These are phyloP conservation scores for Diplolepis rosae DNA, from an alignment of 2,888 invertebrate species.

Conservation along the genomic window DNA sequence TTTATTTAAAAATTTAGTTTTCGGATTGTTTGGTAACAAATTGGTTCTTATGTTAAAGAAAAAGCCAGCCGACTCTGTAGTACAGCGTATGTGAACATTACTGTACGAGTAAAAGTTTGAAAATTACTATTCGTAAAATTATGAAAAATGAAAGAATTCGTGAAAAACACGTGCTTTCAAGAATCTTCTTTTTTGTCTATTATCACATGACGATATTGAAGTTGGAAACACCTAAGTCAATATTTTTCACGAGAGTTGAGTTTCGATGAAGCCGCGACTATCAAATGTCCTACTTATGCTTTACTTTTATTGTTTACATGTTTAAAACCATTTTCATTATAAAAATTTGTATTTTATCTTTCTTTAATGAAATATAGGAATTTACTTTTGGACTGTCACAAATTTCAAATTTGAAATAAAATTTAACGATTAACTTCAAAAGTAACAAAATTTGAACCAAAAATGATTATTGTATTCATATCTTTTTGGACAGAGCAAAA, in stretches of 20 bases:
- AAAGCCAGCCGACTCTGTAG: constrained; percentile 36
- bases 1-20: background rate
- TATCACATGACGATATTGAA: constrained; percentile 36
- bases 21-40: background rate
- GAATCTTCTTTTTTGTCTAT: constrained; percentile 28
- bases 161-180: constrained; percentile 16
- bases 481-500: no score
- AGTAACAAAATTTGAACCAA: no score
- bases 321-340: no score
- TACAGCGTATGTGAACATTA: no score
- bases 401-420: no score
- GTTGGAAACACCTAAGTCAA: constrained; percentile 27
- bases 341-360: no score
- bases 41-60: background rate
- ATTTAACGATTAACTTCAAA: no score
- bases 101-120: constrained; percentile 45
- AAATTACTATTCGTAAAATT: constrained; percentile 33
- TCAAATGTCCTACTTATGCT: background rate
- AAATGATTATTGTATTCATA: no score
- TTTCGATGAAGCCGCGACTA: constrained; percentile 35
- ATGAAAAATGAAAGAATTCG: constrained; percentile 10
- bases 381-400: no score
- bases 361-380: background rate
- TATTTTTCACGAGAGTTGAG: constrained; percentile 6
- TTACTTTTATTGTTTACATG: no score